Evolutionary conservation across 2,888 invertebrate genomes (phyloP), one percentile per base, ranked within the genome.

Genomic region (Scaptomyza tumidula): DNA sequence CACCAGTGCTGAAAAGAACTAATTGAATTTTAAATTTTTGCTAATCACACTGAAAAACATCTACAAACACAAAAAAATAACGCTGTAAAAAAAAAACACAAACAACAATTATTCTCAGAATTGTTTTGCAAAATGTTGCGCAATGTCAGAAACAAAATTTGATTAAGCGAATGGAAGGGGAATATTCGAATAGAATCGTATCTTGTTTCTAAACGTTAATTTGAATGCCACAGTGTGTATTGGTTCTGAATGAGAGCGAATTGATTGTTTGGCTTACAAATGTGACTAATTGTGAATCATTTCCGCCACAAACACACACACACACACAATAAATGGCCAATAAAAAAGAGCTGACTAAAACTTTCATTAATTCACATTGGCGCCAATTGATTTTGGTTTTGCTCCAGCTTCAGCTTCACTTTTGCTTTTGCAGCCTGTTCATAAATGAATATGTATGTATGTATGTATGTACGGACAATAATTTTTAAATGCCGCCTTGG

Each of bases 401-500:
- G 55, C 31, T 33, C 16, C 60, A 16, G 56, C 60, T 35, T 41
- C 75, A 55, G 71, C 86, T 63, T 80, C 84, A 76, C 73, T 88
- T 73, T 82, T 88, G 84, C 89, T 88, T 88, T 44, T 31, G 54
- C 44, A 45, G 66, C 58, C 73, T 46, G 85, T 37, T 81, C 80
- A 88, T 80, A 88, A 88, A 82, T 80, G 10, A 33, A 33, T 33
- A 33, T 29, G 29, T 29, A 29, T 29, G 27, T 33, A 33, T 29
- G 29, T 29, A 29, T 29, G 27, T 27, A 86, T 14, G 39, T 62
- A 27, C 50, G 37, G 1, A 33, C 49, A 50, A 50, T 19, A 69
- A 70, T 75, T 88, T 86, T 83, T 89, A 83, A 88, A 83, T 89
- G 88, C 89, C 87, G 87, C 86, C 88, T 83, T 84, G 89, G 85